phyloP scores from a whole-genome alignment of 2,888 invertebrate species.

The Spialia ferax region DNA sequence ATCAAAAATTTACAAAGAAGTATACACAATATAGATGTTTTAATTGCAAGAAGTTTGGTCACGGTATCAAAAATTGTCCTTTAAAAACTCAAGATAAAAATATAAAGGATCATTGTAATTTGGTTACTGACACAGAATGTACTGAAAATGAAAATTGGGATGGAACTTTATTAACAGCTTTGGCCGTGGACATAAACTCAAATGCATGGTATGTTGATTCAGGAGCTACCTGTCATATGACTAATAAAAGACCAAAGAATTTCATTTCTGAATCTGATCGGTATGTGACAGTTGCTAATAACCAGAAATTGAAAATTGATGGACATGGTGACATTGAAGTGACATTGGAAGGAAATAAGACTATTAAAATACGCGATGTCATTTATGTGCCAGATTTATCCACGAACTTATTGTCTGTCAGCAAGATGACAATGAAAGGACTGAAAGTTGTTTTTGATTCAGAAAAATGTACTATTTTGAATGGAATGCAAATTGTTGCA shows the following conservation, averaged over 20 bases:
- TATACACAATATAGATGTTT: neutral
- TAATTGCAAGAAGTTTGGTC: neutral
- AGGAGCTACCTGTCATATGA: constrained; percentile 41
- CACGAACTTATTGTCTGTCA: constrained; percentile 38
- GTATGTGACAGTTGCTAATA: constrained; percentile 39
- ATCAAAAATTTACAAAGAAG: neutral
- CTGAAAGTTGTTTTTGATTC: constrained; percentile 32
- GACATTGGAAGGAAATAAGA: constrained; percentile 33
- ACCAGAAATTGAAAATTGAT: constrained; percentile 38
- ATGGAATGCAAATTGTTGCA: constrained; percentile 30
- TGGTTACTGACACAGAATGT: neutral
- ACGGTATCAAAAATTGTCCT: neutral
- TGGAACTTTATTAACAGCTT: constrained; percentile 29
- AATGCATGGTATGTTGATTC: constrained; percentile 40
- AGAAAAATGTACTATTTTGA: constrained; percentile 37
- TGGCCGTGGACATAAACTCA: constrained; percentile 30
- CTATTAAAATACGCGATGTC: constrained; percentile 27
- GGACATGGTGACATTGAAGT: constrained; percentile 43
- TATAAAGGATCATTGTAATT: neutral
- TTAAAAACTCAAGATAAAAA: neutral
- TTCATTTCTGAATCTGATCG: constrained; percentile 5
- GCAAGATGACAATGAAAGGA: constrained; percentile 28
- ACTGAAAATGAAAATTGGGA: constrained; percentile 10
- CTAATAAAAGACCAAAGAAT: constrained; percentile 34
- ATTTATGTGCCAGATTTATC: constrained; percentile 36